Percentiles rank a stretch among this genome's conserved stretches.
Evolutionary conservation across 2,797 vertebrate species (phyloP).

Genomic region (Gymnocypris eckloni): DNA sequence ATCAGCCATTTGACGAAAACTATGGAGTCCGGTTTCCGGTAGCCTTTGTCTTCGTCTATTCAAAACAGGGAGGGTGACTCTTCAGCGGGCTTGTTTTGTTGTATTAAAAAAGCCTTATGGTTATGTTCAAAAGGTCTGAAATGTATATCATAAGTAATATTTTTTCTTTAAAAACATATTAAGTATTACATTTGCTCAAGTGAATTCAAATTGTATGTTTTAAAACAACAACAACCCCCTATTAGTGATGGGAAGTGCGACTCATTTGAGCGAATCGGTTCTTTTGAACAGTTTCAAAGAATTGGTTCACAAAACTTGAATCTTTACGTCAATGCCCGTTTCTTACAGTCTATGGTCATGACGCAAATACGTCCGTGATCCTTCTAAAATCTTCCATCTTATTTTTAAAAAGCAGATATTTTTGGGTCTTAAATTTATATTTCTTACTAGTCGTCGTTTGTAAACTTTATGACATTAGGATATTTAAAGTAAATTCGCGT

Average conservation of each 20-base stretch:
- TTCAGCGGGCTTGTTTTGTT: not conserved
- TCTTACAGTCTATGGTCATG: too few species aligned
- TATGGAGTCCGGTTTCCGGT: conserved; percentile 54
- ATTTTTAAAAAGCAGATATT: not conserved
- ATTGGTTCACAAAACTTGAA: not conserved
- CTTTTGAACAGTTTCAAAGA: not conserved
- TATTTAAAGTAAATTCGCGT: not conserved
- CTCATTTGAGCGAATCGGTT: conserved; percentile 13
- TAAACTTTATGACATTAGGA: not conserved
- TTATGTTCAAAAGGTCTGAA: not conserved
- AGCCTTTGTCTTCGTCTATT: conserved; percentile 54
- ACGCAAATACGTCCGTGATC: not conserved
- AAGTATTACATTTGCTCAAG: not conserved
- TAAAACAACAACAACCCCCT: not conserved
- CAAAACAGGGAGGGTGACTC: conserved; percentile 20
- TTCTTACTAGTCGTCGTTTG: not conserved
- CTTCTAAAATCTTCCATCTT: not conserved
- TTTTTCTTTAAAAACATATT: not conserved
- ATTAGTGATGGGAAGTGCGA: not conserved
- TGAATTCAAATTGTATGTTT: not conserved
- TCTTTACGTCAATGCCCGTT: not conserved
- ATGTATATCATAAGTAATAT: rapidly evolving
- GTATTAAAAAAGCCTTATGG: not conserved
- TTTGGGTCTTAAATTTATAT: not conserved
- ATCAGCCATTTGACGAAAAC: conserved; percentile 54